These are phyloP conservation scores for Blastobasis lacticolella DNA, from an alignment of 2,888 invertebrate species.

Conservation along the genomic window DNA sequence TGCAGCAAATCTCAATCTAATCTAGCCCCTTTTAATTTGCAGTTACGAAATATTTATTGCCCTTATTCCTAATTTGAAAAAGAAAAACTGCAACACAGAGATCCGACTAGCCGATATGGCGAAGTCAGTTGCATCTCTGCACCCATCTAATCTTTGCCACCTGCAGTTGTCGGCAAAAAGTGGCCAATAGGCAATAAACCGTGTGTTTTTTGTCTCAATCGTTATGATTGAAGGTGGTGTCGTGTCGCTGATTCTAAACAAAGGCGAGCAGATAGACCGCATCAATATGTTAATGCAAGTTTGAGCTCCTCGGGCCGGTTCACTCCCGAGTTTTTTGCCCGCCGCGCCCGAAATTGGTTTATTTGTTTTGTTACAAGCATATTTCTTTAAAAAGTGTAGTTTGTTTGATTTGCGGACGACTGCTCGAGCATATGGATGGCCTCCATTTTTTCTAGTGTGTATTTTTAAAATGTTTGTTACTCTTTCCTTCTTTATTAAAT, in stretches of 20 bases:
- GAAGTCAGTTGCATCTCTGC: neutral
- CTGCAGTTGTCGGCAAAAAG: conserved; percentile 53
- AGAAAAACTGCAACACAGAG: too few relatives aligned
- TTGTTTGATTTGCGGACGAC: conserved; percentile 56
- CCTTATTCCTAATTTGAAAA: too few relatives aligned
- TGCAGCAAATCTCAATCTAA: too few relatives aligned
- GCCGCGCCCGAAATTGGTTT: conserved; percentile 58
- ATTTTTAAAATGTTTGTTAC: too few relatives aligned
- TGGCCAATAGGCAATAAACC: conserved; percentile 51
- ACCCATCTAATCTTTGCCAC: conserved; percentile 32
- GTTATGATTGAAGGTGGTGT: conserved; percentile 68
- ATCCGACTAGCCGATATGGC: too few relatives aligned
- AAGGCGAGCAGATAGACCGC: conserved; percentile 63
- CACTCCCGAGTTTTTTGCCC: conserved; percentile 53
- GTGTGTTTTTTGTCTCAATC: conserved; percentile 50
- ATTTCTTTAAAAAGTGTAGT: conserved; percentile 52
- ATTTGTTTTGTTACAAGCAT: conserved; percentile 66
- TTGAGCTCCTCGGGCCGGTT: conserved; percentile 32
- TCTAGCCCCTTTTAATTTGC: too few relatives aligned
- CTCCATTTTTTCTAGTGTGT: too few relatives aligned
- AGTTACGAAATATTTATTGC: too few relatives aligned
- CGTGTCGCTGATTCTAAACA: conserved; percentile 73
- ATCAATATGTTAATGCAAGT: conserved; percentile 69
- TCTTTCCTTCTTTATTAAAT: too few relatives aligned
- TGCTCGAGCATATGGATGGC: conserved; percentile 35